Conservation (phyloP, 1,140 invertebrate genomes). For the Reticulitermes speratus region DNA sequence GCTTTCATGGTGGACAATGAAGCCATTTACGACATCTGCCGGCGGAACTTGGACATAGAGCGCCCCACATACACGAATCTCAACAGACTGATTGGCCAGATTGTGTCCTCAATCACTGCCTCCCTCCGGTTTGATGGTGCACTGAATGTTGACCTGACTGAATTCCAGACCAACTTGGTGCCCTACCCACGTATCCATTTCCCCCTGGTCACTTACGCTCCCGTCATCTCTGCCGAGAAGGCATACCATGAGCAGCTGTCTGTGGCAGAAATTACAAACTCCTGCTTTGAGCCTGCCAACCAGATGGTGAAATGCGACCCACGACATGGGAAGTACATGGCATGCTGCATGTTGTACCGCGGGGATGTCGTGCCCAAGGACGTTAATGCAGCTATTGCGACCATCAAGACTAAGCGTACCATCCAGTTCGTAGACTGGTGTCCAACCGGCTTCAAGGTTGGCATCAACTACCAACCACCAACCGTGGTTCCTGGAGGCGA, state of each 20-base stretch:
- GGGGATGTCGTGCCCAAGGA: slow-evolving; percentile 62
- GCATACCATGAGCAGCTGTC: slow-evolving; percentile 82
- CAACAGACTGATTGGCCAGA: slow-evolving; percentile 80
- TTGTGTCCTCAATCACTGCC: slow-evolving; percentile 84
- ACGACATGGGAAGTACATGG: slow-evolving; percentile 88
- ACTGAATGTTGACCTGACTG: slow-evolving; percentile 73
- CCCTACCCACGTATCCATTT: slow-evolving; percentile 83
- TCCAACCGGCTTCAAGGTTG: slow-evolving; percentile 81
- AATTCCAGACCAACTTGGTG: slow-evolving; percentile 83
- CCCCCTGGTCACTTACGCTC: slow-evolving; percentile 81
- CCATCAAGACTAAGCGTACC: slow-evolving; percentile 79
- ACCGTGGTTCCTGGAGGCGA: slow-evolving; percentile 82
- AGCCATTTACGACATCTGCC: slow-evolving; percentile 90
- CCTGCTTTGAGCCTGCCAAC: slow-evolving; percentile 86
- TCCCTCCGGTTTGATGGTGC: slow-evolving; percentile 73
- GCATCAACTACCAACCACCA: slow-evolving; percentile 78
- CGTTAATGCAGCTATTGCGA: slow-evolving; percentile 80
- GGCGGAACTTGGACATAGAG: slow-evolving; percentile 83
- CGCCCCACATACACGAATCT: slow-evolving; percentile 77
- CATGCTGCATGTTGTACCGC: slow-evolving; percentile 76
- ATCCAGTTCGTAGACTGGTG: slow-evolving; percentile 92
- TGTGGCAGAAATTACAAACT: slow-evolving; percentile 85
- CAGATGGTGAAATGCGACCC: slow-evolving; percentile 95
- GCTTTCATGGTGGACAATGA: slow-evolving; percentile 91
- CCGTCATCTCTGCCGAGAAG: slow-evolving; percentile 81